A percentile compares a stretch with the other conserved stretches of the same genome.
Evolutionary conservation across 2,797 vertebrate genomes (phyloP).

Genomic region (Crenichthys baileyi): DNA sequence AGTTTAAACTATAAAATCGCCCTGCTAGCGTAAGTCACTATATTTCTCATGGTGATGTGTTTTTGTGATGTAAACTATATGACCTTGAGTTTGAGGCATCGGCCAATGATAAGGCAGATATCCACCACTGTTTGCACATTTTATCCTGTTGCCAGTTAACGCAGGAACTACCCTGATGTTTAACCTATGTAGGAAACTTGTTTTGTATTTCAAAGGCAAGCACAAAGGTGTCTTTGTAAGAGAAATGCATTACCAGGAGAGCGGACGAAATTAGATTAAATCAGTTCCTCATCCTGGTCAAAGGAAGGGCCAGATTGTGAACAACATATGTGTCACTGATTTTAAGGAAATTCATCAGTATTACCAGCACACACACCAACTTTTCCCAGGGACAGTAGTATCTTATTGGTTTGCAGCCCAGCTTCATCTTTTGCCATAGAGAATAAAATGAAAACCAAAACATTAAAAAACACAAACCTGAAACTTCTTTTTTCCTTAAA

Average conservation of each 20-base stretch:
- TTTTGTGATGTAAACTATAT: not conserved
- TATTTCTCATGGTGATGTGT: not conserved
- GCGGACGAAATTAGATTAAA: constrained; percentile 28
- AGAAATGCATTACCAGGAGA: constrained; percentile 21
- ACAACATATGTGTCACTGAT: constrained; percentile 19
- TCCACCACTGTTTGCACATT: not conserved
- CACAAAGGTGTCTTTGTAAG: constrained; percentile 60
- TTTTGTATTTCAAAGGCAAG: constrained; percentile 32
- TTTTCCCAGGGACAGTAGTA: constrained; percentile 17
- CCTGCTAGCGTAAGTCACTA: not conserved
- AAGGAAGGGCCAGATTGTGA: constrained; percentile 25
- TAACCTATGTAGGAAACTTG: constrained; percentile 31
- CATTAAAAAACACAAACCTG: too few relatives aligned
- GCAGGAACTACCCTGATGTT: constrained; percentile 8
- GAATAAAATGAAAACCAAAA: not conserved
- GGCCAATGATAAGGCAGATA: not conserved
- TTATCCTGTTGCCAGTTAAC: not conserved
- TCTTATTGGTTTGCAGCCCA: not conserved
- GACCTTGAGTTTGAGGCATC: not conserved
- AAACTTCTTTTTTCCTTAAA: too few relatives aligned
- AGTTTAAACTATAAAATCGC: constrained; percentile 20
- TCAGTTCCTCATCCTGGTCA: constrained; percentile 38
- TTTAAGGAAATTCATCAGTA: constrained; percentile 42
- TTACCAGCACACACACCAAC: constrained; percentile 25
- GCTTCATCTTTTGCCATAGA: constrained; percentile 1